Base-by-base conservation (phyloP, 2,888 invertebrate species). In the Maniola hyperantus region DNA sequence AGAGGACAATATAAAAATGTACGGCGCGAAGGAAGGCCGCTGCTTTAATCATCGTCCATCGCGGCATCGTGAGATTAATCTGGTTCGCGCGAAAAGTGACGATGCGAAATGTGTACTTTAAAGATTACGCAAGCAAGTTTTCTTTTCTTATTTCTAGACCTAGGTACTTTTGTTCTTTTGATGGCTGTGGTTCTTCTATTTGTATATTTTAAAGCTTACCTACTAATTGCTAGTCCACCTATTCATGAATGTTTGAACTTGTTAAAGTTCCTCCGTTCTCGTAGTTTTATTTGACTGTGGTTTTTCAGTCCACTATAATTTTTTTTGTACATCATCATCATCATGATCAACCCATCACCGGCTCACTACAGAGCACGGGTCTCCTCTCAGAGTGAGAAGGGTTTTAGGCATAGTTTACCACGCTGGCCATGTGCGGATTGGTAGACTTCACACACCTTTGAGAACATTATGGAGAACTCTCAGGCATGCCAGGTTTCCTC, bases 1-100 rank as follows among this genome's bases (percentile, higher is more conserved):
- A 85, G 83, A 89, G 84, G 83, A 85, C 82, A 77, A 81, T 81
- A 77, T 77, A 79, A 80, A 78, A 72, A 78, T 76, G 75, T 77
- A 76, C 68, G 70, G 20, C 76, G 75, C 79, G 80, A 77, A 81
- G 81, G 82, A 81, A 82, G 82, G 78, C 74, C 73, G 77, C 77
- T 76, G 76, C 77, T 80, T 79, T 80, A 82, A 83, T 83, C 81
- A 76, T 78, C 75, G 74, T 58, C 36, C 50, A 51, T 51, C 50
- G 44, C 26, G 13, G 10, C 57, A 42, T 57, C 57, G 59, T 6
- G 63, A 77, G 81, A 81, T 80, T 79, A 81, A 84, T 83, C 83
- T 84, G 79, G 74, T 65, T 69, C 60, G 73, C 58, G 77, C 79
- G 82, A 84, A 83, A 83, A 83, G 73, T 75, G 68, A 67, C 66